phyloP scores from a whole-genome alignment of 1,140 invertebrate species.

The Drosophila baimaii region DNA sequence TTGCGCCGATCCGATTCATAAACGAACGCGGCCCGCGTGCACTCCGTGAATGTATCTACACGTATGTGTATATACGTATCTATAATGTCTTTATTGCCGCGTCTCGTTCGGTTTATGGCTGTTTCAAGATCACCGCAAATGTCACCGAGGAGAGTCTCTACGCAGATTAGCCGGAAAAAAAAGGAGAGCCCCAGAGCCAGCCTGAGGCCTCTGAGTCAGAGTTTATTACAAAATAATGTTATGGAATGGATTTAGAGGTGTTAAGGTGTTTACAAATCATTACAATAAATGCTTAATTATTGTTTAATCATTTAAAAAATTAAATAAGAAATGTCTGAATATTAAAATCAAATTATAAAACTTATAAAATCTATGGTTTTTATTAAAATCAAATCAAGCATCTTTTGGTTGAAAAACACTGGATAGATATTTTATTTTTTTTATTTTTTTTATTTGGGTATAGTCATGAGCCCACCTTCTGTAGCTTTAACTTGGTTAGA shows the following conservation, averaged over 20 bases:
- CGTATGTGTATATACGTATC: conserved; percentile 13
- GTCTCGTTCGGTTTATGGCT: conserved; percentile 15
- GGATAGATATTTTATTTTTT: too few relatives aligned
- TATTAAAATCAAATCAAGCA: too few relatives aligned
- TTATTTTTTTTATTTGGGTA: too few relatives aligned
- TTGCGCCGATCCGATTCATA: conserved; percentile 32
- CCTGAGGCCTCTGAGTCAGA: conserved; percentile 6
- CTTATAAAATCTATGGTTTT: too few relatives aligned
- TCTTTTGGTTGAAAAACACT: too few relatives aligned
- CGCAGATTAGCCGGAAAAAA: conserved; percentile 28
- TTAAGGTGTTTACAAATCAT: not conserved
- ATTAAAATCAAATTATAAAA: too few relatives aligned
- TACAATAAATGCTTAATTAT: not conserved
- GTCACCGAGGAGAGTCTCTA: conserved; percentile 27
- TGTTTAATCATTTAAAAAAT: too few relatives aligned
- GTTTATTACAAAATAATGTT: conserved; percentile 8
- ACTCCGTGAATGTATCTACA: conserved; percentile 19
- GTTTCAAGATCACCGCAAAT: conserved; percentile 39
- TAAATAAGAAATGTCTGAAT: too few relatives aligned
- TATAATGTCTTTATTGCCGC: conserved; percentile 27
- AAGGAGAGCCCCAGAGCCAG: conserved; percentile 1
- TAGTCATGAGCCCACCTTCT: too few relatives aligned
- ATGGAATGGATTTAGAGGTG: not conserved
- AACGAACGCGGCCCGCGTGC: not conserved
- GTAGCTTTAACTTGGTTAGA: too few relatives aligned